A percentile compares a stretch with the other conserved stretches of the same genome.
Evolutionary conservation across 2,797 vertebrate genomes (phyloP).

Genomic region (Ceryle rudis): DNA sequence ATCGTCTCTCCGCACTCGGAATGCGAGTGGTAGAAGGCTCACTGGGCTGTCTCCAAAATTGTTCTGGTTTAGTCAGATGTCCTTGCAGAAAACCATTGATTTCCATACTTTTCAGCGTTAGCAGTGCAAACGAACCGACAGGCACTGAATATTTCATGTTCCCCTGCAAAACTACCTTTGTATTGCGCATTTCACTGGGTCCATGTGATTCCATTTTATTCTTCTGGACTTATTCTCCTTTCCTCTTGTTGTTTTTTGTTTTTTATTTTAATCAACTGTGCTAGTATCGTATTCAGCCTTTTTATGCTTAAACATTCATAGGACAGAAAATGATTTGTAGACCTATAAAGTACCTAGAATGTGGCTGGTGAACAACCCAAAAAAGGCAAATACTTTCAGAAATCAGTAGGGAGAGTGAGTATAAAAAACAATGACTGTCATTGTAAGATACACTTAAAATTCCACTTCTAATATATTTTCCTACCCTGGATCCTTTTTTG

Average conservation of each 20-base stretch:
- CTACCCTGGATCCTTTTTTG: background rate
- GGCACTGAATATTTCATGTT: background rate
- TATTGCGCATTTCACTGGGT: background rate
- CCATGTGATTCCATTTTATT: background rate
- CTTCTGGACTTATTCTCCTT: background rate
- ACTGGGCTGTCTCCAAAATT: background rate
- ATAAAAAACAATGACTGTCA: background rate
- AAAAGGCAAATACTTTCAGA: background rate
- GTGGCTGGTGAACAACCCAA: background rate
- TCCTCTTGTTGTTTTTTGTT: background rate
- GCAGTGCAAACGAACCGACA: background rate
- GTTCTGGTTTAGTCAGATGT: background rate
- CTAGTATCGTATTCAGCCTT: background rate
- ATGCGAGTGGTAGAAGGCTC: background rate
- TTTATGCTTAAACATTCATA: conserved; percentile 21
- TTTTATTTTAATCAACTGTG: background rate
- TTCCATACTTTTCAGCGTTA: background rate
- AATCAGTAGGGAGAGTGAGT: background rate
- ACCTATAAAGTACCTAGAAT: background rate
- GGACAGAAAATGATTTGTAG: background rate
- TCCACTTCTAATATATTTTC: background rate
- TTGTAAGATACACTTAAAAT: background rate
- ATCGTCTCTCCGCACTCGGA: fast-evolving
- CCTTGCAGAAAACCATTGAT: background rate
- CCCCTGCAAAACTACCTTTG: background rate